Percentiles rank a stretch among this genome's conserved stretches.
These are phyloP conservation scores for Sebastiscus tertius DNA, from an alignment of 2,797 vertebrate species.

Conservation along the genomic window DNA sequence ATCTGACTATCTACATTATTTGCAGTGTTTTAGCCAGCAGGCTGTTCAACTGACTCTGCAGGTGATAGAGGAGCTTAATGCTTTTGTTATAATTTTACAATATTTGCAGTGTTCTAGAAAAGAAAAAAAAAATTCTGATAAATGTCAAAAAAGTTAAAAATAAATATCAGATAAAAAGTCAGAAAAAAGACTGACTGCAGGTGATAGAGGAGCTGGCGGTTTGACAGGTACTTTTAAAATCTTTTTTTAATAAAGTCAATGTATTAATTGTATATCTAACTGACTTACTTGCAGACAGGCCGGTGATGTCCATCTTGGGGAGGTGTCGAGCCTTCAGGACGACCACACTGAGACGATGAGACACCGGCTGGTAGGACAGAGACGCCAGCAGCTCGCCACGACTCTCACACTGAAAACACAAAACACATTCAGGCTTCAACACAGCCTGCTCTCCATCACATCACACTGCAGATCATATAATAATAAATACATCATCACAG, in stretches of 20 bases:
- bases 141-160: no score
- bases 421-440: background rate
- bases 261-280: background rate
- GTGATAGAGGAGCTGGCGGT: no score
- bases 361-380: conserved; percentile 94
- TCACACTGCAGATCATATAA: background rate
- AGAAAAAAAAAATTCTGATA: no score
- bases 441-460: background rate
- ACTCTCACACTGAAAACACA: conserved; percentile 85
- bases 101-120: no score
- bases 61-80: no score
- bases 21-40: no score
- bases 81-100: no score
- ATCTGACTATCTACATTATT: no score
- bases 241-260: background rate
- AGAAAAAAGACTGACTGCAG: no score
- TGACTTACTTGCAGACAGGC: conserved; percentile 96
- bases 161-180: no score
- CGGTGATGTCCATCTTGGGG: conserved; percentile 97
- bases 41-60: no score
- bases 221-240: no score
- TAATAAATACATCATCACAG: background rate
- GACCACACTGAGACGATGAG: conserved; percentile 95
- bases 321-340: conserved; percentile 95
- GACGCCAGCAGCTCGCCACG: conserved; percentile 95